phyloP scores from a whole-genome alignment of 2,888 invertebrate genomes.

The Cryptus viduatorius region DNA sequence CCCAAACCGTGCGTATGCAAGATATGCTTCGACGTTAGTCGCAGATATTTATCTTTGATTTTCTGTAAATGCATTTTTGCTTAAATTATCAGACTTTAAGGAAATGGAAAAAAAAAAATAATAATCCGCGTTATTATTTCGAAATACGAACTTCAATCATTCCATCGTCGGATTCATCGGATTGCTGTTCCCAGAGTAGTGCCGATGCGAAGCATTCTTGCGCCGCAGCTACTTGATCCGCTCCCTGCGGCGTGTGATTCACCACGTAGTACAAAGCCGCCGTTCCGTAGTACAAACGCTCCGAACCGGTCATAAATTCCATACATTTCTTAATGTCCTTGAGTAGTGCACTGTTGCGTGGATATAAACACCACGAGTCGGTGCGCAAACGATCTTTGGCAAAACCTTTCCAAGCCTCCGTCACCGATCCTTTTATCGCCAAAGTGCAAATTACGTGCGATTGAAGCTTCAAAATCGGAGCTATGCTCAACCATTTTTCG shows the following conservation, averaged over 20 bases:
- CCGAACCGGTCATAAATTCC: conserved; percentile 73
- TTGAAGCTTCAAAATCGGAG: conserved; percentile 83
- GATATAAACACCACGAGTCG: conserved; percentile 73
- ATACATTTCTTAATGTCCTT: conserved; percentile 79
- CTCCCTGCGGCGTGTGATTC: conserved; percentile 84
- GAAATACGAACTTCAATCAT: conserved; percentile 51
- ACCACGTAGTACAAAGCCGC: conserved; percentile 83
- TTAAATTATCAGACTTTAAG: not conserved
- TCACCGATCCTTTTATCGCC: conserved; percentile 85
- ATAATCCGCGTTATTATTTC: not conserved
- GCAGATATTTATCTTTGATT: conserved; percentile 85
- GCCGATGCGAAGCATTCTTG: conserved; percentile 85
- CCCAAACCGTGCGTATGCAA: conserved; percentile 84
- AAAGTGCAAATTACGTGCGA: conserved; percentile 85
- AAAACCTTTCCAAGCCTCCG: conserved; percentile 71
- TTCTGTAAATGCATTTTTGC: conserved; percentile 74
- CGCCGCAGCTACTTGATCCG: conserved; percentile 86
- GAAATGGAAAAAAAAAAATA: not conserved
- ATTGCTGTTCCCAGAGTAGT: conserved; percentile 79
- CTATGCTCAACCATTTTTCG: conserved; percentile 85
- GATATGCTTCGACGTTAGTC: conserved; percentile 85
- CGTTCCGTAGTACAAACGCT: conserved; percentile 77
- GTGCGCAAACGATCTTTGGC: conserved; percentile 47
- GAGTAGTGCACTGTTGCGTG: conserved; percentile 75
- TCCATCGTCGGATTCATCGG: conserved; percentile 70